Evolutionary conservation across 2,888 invertebrate genomes (phyloP).

Genomic region (Amphimallon solstitiale): DNA sequence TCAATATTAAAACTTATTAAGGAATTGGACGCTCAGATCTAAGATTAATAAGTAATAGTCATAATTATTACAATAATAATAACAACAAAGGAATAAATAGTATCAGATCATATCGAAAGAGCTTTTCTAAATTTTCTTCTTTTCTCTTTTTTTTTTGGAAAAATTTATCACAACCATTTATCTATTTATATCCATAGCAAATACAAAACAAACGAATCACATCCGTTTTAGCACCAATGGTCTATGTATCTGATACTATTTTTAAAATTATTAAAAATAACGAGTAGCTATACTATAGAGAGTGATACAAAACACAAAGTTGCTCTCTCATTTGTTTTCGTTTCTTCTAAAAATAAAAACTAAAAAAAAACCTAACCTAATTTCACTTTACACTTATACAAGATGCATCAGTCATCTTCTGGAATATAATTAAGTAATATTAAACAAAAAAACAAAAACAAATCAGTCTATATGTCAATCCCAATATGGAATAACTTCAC

Average conservation of each 20-base stretch:
- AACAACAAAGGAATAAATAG: constrained; percentile 35
- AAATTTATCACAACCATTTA: constrained; percentile 24
- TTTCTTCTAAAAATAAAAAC: constrained; percentile 8
- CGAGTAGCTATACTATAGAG: constrained; percentile 5
- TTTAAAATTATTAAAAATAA: constrained; percentile 19
- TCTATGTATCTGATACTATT: constrained; percentile 39
- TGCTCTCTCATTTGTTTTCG: constrained; percentile 2
- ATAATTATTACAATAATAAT: constrained; percentile 36
- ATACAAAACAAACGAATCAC: constrained; percentile 20
- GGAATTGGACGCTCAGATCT: constrained; percentile 42
- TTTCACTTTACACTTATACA: constrained; percentile 31
- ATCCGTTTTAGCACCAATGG: constrained; percentile 35
- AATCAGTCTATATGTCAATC: constrained; percentile 33
- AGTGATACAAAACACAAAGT: constrained; percentile 8
- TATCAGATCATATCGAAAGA: constrained; percentile 36
- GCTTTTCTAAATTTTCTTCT: constrained; percentile 11
- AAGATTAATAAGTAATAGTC: constrained; percentile 39
- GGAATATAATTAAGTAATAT: constrained; percentile 29
- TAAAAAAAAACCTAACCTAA: constrained; percentile 28
- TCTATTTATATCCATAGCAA: constrained; percentile 4
- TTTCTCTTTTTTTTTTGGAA: no score
- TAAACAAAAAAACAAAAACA: constrained; percentile 15
- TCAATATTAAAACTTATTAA: constrained; percentile 41
- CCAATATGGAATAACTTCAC: constrained; percentile 21
- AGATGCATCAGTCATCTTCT: constrained; percentile 27